A percentile compares a stretch with the other conserved stretches of the same genome.
phyloP scores from a whole-genome alignment of 2,113 vertebrate species.

The Campylorhamphus procurvoides region DNA sequence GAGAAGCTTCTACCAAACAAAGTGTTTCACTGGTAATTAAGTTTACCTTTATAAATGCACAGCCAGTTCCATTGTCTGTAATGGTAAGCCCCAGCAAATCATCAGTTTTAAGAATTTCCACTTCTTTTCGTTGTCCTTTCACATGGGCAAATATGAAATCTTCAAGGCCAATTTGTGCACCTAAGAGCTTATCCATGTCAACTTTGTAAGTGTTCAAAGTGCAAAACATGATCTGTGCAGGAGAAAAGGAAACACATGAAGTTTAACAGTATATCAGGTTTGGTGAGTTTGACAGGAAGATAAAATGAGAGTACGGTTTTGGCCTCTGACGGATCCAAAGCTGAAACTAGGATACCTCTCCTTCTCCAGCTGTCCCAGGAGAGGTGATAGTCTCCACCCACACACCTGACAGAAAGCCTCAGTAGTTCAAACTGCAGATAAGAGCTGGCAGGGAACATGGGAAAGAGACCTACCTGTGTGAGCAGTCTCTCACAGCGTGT shows the following conservation, averaged over 20 bases:
- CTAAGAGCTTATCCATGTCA: constrained; percentile 94
- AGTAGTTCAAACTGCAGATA: background rate
- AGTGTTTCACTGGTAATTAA: background rate
- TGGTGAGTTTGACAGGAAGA: background rate
- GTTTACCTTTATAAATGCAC: constrained; percentile 93
- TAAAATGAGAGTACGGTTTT: background rate
- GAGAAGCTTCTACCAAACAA: background rate
- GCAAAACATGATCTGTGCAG: constrained; percentile 90
- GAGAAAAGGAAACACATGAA: constrained; percentile 21
- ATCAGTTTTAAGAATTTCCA: constrained; percentile 87
- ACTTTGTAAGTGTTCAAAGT: constrained; percentile 95
- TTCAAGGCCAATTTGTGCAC: constrained; percentile 92
- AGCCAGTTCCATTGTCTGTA: constrained; percentile 92
- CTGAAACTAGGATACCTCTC: background rate
- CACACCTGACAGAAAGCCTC: background rate
- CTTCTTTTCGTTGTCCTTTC: constrained; percentile 91
- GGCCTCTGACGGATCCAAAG: background rate
- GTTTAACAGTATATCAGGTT: background rate
- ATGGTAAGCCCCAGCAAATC: constrained; percentile 94
- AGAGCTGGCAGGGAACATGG: background rate
- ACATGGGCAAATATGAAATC: constrained; percentile 97
- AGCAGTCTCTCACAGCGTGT: background rate
- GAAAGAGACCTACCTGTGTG: background rate
- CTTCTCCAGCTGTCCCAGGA: background rate
- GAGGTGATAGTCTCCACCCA: background rate